These are phyloP conservation scores for Drosophila subobscura DNA, from an alignment of 1,140 invertebrate species.

Conservation along the genomic window DNA sequence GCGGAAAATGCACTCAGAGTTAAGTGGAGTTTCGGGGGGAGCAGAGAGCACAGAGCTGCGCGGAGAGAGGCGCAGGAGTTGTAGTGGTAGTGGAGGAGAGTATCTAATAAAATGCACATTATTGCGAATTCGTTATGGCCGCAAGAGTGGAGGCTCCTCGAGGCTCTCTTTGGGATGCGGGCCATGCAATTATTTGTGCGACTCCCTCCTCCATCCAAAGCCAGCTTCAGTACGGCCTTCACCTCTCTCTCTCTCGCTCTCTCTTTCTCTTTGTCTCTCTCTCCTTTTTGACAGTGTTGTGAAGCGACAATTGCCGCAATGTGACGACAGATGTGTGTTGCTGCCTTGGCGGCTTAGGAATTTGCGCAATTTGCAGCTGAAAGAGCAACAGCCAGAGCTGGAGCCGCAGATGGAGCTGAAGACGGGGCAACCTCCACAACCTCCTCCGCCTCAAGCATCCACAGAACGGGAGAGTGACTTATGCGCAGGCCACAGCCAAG, in stretches of 20 bases:
- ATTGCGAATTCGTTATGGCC: constrained; percentile 74
- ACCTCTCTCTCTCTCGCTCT: constrained; percentile 25
- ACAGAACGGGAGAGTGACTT: constrained; percentile 57
- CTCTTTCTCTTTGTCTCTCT: neutral
- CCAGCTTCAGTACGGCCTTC: constrained; percentile 36
- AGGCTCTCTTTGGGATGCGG: constrained; percentile 37
- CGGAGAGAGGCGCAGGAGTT: neutral
- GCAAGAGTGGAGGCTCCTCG: constrained; percentile 25
- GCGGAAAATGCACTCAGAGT: constrained; percentile 73
- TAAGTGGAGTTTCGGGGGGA: constrained; percentile 27
- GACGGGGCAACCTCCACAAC: constrained; percentile 6
- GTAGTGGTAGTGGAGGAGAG: neutral
- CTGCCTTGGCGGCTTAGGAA: constrained; percentile 51
- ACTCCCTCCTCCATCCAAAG: too few species aligned
- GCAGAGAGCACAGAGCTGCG: neutral
- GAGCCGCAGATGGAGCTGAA: neutral
- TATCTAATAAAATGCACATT: constrained; percentile 76
- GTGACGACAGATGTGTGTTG: constrained; percentile 68
- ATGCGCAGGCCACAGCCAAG: constrained; percentile 51
- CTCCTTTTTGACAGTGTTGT: constrained; percentile 22
- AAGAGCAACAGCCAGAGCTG: constrained; percentile 15
- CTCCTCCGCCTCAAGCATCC: neutral
- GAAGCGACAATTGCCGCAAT: constrained; percentile 33
- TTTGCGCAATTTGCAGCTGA: constrained; percentile 69
- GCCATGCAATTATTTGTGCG: constrained; percentile 54